phyloP scores from a whole-genome alignment of 23 tunicate species.

The Clavelina lepadiformis region DNA sequence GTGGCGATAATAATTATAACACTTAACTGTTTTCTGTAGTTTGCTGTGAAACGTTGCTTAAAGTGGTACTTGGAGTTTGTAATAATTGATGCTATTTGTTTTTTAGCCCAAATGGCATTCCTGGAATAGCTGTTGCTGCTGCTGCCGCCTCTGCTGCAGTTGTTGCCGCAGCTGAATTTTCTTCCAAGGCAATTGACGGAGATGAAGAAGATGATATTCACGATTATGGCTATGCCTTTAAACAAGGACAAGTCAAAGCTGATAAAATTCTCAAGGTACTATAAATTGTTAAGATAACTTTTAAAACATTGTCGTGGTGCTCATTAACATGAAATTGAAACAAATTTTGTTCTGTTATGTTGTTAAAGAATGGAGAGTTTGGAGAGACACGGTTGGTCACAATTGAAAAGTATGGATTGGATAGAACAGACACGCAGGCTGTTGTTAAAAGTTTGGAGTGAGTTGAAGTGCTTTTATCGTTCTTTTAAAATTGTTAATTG shows the following conservation, averaged over 20 bases:
- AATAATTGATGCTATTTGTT: not conserved
- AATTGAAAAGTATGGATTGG: constrained; percentile 42
- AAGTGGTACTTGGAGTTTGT: not conserved
- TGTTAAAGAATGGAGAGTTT: constrained; percentile 32
- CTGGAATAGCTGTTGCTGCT: not conserved
- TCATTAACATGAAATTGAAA: too few relatives aligned
- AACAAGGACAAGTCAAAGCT: constrained; percentile 3
- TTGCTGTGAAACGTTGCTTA: too few relatives aligned
- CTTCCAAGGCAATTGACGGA: not conserved
- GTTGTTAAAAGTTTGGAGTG: constrained; percentile 44
- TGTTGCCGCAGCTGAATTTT: constrained; percentile 10
- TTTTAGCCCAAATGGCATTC: not conserved
- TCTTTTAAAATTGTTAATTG: too few relatives aligned
- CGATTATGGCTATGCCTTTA: constrained; percentile 35
- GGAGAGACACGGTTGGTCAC: constrained; percentile 33
- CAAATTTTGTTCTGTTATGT: too few relatives aligned
- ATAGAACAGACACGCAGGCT: constrained; percentile 27
- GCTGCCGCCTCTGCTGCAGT: constrained; percentile 20
- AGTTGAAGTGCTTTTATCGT: not conserved
- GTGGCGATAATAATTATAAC: not conserved
- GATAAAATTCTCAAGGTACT: constrained; percentile 21
- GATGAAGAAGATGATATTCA: constrained; percentile 15
- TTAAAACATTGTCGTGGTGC: too few relatives aligned
- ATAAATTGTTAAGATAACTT: not conserved
- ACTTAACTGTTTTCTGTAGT: not conserved